phyloP scores from a whole-genome alignment of 2,797 vertebrate genomes.

The Rhinophrynus dorsalis region DNA sequence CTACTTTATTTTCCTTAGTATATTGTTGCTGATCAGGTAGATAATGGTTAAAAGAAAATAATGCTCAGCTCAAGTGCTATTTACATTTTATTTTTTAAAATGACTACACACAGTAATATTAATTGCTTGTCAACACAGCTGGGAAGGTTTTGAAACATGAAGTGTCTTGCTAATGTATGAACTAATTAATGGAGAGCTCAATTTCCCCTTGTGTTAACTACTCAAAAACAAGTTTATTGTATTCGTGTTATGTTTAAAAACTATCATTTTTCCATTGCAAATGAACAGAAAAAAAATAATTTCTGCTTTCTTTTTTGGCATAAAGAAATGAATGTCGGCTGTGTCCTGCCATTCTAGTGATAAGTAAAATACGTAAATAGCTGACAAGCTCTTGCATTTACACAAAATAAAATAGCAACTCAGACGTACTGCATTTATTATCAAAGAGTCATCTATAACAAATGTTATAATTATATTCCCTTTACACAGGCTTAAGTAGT shows the following conservation, averaged over 20 bases:
- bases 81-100: conserved; percentile 36
- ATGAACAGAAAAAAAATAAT: neutral
- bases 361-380: neutral
- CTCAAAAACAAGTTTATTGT: conserved; percentile 40
- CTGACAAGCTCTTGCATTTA: neutral
- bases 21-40: too few species aligned
- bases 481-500: too few species aligned
- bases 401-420: neutral
- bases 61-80: conserved; percentile 24
- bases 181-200: conserved; percentile 48
- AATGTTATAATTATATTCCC: too few species aligned
- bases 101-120: conserved; percentile 42
- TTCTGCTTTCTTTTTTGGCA: neutral
- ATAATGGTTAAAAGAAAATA: conserved; percentile 28
- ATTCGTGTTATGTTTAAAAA: conserved; percentile 29
- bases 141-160: conserved; percentile 43
- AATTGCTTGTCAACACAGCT: conserved; percentile 50
- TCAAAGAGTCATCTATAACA: too few species aligned
- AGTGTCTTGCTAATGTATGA: conserved; percentile 37
- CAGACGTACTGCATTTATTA: neutral
- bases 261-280: neutral
- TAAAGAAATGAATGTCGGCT: neutral
- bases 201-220: conserved; percentile 35
- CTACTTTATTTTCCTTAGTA: too few species aligned
- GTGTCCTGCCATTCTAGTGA: neutral